Base-by-base conservation (phyloP, 1,140 invertebrate species). In the Octopus bimaculoides region DNA sequence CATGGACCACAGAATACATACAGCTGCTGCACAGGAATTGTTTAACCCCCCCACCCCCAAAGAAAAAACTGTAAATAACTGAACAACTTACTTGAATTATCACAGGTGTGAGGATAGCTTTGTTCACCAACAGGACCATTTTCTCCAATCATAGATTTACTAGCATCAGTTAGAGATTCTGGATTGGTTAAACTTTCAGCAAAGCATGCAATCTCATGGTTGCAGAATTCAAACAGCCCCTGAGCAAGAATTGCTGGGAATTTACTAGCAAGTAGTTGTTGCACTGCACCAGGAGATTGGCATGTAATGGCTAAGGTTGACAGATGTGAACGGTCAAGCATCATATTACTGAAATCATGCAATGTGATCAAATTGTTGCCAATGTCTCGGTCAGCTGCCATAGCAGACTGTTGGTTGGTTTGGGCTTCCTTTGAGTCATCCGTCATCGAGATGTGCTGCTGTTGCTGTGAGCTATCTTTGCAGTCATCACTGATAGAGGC, bases 241-340 rank as follows among this genome's bases (percentile, higher is more conserved):
- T 90, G 88, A 55, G 92, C 92, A 20, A 95, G 86, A 14, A 94
- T 88, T n/a, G 92, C 91, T 0, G 94, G 94, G 79, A 97, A 91
- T 69, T 94, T 93, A 0, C 94, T 95, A 87, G 94, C 93, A 54
- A 96, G 92, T 69, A 96, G 90, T 84, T 94, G 93, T 79, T 92
- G 92, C 75, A 95, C 93, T 69, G 94, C 94, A 41, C 92, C 91
- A 2, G 93, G 92, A 5, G 95, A 96, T 88, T 95, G 93, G 81
- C 94, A 94, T 5, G 94, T 93, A 69, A 93, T 90, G 7, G 95
- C 94, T 12, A 96, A 91, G 5, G 94, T 95, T 79, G 93, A 90
- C 75, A 96, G 90, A 88, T 95, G 93, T 53, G 92, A 91, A 77
- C 93, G 92, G 81, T 89, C 86, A 12, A 90, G 80, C 77, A 83